Evolutionary conservation across 2,113 vertebrate genomes (phyloP).

Genomic region (Phrynosoma blainvillii): DNA sequence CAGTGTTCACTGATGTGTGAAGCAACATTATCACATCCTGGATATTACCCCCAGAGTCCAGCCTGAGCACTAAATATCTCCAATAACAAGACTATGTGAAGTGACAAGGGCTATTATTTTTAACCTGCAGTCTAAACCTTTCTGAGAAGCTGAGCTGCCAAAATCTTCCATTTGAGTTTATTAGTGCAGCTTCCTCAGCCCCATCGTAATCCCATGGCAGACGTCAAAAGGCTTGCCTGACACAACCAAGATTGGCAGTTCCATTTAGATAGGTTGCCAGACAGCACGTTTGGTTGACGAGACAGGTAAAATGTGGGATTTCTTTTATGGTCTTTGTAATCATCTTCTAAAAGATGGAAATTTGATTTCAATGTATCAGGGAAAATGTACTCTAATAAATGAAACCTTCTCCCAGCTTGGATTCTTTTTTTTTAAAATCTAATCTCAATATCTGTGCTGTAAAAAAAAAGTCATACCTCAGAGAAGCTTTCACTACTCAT

Average conservation of each 20-base stretch:
- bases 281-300: accelerated
- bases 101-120: conserved; percentile 60
- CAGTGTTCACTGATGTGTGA: conserved; percentile 42
- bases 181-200: conserved; percentile 12
- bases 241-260: background rate
- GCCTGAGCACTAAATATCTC: conserved; percentile 57
- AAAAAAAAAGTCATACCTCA: conserved; percentile 40
- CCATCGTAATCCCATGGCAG: conserved; percentile 4
- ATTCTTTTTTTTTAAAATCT: conserved; percentile 38
- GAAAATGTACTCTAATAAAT: conserved; percentile 19
- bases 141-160: conserved; percentile 28
- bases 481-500: background rate
- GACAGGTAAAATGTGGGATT: conserved; percentile 18
- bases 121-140: conserved; percentile 22
- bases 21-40: conserved; percentile 50
- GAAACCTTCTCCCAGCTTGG: background rate
- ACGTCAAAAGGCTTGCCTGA: background rate
- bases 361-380: background rate
- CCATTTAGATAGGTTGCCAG: conserved; percentile 1
- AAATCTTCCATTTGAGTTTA: background rate
- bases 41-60: background rate
- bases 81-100: conserved; percentile 48
- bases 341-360: background rate
- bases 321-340: background rate
- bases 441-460: background rate